Evolutionary conservation across 2,113 vertebrate genomes (phyloP), one percentile per base, ranked within the genome.

Genomic region (rat (Rattus norvegicus)): DNA sequence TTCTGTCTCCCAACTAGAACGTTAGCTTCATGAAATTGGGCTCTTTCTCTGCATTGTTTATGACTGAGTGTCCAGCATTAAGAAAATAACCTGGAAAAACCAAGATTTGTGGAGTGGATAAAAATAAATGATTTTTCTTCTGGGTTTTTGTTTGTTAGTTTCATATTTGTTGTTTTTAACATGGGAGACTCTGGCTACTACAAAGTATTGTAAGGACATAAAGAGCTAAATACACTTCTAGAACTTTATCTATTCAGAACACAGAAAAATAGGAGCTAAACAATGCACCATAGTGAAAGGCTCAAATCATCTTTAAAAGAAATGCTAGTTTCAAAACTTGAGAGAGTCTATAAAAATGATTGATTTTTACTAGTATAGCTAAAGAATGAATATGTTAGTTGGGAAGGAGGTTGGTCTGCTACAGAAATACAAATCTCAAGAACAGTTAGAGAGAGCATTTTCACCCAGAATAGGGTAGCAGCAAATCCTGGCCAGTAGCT

Each of bases 101-200:
- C 28, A n/a, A 2, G 72, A 43, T 92, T 89, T 89, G 1, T 22
- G 49, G 24, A 96, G 49, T 90, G 49, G 79, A n/a, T 93, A 80
- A 70, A 88, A 88, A 61, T 83, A 52, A 95, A 43, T 65, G 36
- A 93, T 77, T 91, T 93, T 96, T 39, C 30, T 85, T 95, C 52
- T 63, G 36, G 5, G 1, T 13, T 59, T 49, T 69, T 63, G 72
- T 83, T 88, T 43, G 39, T 75, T 69, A 36, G 24, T 47, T 65
- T 16, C 39, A 77, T 92, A 47, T 76, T 61, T 61, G 80, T 20
- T 80, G 49, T 80, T 94, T 76, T 80, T 49, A 33, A 75, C 17
- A 4, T 7, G 43, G 9, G 30, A 52, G 30, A 30, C 6, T 79
- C 49, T 65, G 26, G 26, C 20, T 26, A 81, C 79, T 56, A 39